These are phyloP conservation scores for Sprattus sprattus DNA, from an alignment of 2,113 vertebrate species.

Conservation along the genomic window DNA sequence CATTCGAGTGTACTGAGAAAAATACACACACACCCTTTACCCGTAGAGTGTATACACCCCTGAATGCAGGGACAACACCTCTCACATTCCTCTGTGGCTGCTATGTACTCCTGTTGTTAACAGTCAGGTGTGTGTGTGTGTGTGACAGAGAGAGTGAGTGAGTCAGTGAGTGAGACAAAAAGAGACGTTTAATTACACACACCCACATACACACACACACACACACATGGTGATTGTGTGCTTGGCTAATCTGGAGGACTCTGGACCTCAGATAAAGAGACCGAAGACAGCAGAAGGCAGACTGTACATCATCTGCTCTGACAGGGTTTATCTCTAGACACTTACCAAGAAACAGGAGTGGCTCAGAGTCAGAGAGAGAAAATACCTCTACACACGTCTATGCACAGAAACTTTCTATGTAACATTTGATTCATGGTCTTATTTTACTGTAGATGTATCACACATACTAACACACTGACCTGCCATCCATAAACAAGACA, in stretches of 20 bases:
- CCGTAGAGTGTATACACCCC: background rate
- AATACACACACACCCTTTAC: background rate
- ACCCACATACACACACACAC: background rate
- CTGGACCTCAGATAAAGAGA: slow-evolving; percentile 8
- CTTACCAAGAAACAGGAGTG: too few species aligned
- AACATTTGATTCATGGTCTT: too few species aligned
- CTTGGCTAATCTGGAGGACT: background rate
- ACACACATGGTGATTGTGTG: background rate
- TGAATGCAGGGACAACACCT: background rate
- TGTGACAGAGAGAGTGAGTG: background rate
- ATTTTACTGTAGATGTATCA: too few species aligned
- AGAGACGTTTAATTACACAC: background rate
- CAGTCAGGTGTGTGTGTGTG: background rate
- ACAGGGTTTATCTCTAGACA: background rate
- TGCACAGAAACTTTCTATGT: too few species aligned
- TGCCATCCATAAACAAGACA: background rate
- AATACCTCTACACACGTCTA: background rate
- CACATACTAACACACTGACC: background rate
- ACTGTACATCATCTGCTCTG: background rate
- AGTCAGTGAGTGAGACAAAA: background rate
- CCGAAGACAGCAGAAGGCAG: background rate
- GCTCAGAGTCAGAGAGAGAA: background rate
- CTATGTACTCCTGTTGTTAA: too few species aligned
- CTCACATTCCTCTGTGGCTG: background rate
- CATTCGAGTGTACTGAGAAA: too few species aligned